Conservation (phyloP, 2,113 vertebrate genomes). For the Urocitellus parryii region DNA sequence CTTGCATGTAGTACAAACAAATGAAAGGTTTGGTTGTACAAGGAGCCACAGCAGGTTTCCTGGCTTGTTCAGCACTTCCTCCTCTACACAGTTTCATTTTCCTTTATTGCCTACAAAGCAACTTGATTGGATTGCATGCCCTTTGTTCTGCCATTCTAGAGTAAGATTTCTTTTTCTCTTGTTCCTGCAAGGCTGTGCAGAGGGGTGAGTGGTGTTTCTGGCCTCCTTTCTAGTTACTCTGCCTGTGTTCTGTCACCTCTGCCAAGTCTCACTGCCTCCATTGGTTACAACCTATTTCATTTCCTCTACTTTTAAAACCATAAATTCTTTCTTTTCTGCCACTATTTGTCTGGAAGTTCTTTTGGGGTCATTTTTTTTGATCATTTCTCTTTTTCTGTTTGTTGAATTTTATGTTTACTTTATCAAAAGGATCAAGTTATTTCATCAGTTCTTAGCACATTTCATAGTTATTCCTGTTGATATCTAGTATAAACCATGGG, state of each 20-base stretch:
- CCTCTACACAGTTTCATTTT: neutral
- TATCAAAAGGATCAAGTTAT: slow-evolving; percentile 17
- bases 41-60: neutral
- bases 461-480: too few species aligned
- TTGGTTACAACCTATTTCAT: neutral
- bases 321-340: neutral
- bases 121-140: neutral
- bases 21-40: neutral
- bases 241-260: neutral
- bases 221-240: neutral
- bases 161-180: neutral
- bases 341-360: neutral
- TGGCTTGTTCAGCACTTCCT: neutral
- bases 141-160: neutral
- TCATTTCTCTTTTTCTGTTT: neutral
- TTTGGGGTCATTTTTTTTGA: neutral
- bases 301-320: slow-evolving; percentile 46
- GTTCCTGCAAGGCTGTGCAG: neutral
- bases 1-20: neutral
- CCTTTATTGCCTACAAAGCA: neutral
- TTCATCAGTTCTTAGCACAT: neutral
- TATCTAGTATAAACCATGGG: neutral
- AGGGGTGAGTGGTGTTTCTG: neutral
- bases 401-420: slow-evolving; percentile 29
- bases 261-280: neutral